These are phyloP conservation scores for Sternotherus odoratus DNA, from an alignment of 2,797 vertebrate genomes.

Conservation along the genomic window DNA sequence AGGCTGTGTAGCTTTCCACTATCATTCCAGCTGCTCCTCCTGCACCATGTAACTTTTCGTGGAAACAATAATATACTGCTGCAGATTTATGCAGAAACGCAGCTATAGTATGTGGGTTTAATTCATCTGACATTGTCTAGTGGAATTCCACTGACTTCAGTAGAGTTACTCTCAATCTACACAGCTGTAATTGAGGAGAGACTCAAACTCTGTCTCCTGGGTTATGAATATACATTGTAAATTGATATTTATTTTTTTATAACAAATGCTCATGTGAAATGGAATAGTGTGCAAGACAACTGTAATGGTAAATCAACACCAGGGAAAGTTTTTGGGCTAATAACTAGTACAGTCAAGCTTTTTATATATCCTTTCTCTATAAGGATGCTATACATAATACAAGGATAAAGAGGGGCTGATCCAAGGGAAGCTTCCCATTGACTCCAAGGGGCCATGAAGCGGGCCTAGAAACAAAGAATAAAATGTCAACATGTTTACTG, in stretches of 20 bases:
- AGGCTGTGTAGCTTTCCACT: not conserved
- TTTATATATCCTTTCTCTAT: not conserved
- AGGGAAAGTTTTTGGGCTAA: not conserved
- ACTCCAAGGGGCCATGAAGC: not conserved
- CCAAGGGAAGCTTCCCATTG: not conserved
- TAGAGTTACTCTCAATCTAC: not conserved
- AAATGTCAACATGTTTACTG: not conserved
- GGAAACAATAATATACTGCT: not conserved
- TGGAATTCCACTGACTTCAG: not conserved
- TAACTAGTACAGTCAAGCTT: accelerated
- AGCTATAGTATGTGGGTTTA: not conserved
- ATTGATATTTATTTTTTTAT: not conserved
- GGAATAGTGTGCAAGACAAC: not conserved
- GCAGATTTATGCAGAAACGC: not conserved
- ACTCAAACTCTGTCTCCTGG: not conserved
- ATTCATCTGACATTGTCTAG: not conserved
- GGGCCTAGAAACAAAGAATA: not conserved
- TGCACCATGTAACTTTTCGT: not conserved
- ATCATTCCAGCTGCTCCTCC: not conserved
- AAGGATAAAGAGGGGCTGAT: not conserved
- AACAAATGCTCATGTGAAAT: not conserved
- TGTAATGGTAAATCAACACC: accelerated
- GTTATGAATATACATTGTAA: not conserved
- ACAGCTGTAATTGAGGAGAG: not conserved
- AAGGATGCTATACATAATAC: not conserved